Evolutionary conservation across 2,797 vertebrate species (phyloP).

Genomic region (Myotis planiceps): DNA sequence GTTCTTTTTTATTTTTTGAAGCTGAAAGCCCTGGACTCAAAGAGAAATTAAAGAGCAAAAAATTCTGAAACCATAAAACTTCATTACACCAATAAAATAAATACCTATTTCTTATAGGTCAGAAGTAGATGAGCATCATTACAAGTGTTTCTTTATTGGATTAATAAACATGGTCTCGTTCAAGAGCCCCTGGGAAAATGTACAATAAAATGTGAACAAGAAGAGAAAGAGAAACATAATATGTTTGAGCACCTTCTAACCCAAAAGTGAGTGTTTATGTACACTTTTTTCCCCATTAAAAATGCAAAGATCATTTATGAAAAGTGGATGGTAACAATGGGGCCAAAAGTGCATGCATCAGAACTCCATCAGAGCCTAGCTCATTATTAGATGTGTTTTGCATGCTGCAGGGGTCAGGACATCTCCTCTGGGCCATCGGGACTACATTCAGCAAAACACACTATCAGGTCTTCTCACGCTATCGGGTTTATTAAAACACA

Average conservation of each 20-base stretch:
- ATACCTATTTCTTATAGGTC: slow-evolving; percentile 69
- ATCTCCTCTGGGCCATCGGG: neutral
- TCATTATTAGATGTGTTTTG: slow-evolving; percentile 30
- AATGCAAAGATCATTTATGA: slow-evolving; percentile 63
- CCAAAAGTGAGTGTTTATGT: slow-evolving; percentile 53
- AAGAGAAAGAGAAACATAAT: slow-evolving; percentile 53
- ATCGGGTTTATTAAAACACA: neutral
- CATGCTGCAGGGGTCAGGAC: neutral
- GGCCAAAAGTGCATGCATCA: neutral
- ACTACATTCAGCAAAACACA: neutral
- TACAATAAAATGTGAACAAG: slow-evolving; percentile 61
- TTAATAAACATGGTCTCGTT: slow-evolving; percentile 71
- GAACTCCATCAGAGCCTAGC: neutral
- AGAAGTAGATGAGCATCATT: slow-evolving; percentile 65
- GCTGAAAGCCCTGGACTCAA: slow-evolving; percentile 22
- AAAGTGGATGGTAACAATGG: slow-evolving; percentile 39
- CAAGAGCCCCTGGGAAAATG: slow-evolving; percentile 40
- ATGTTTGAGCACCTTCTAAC: slow-evolving; percentile 52
- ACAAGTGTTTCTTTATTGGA: slow-evolving; percentile 58
- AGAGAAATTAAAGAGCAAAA: slow-evolving; percentile 63
- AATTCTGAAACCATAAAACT: slow-evolving; percentile 63
- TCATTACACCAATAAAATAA: slow-evolving; percentile 72
- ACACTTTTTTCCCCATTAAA: slow-evolving; percentile 42
- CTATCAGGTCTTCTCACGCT: neutral
- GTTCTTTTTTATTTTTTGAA: slow-evolving; percentile 30